Evolutionary conservation across 2,888 invertebrate genomes (phyloP), one percentile per base, ranked within the genome.

Genomic region (Amiota minor): DNA sequence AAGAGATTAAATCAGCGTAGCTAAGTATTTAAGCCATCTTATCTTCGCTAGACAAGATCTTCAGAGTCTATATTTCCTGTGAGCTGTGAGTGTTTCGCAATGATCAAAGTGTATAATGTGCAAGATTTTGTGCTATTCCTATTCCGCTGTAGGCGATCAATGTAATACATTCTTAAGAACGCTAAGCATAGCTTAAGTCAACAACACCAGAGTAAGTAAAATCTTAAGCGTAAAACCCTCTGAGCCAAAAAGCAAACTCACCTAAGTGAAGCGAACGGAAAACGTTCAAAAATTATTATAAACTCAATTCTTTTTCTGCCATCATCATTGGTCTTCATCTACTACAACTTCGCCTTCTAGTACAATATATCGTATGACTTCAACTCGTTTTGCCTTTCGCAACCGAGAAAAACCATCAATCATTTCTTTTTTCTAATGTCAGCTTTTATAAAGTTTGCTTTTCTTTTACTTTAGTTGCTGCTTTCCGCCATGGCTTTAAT

Each of bases 401-500:
- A 35, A 35, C 23, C 35, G n/a, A 9, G n/a, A 1, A 35, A 9
- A 68, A 76, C 84, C 84, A 83, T 83, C 83, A 83, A 83, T 83
- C 83, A 83, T 83, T 78, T 81, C 74, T 78, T 79, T 35, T 9
- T 62, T n/a, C 53, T 68, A 50, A 20, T 68, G 67, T 68, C 67
- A 50, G 53, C 67, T 68, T 68, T 68, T 68, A 68, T 68, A 68
- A 68, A 50, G 53, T 68, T 68, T 20, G 23, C 50, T 68, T 68
- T 65, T 50, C n/a, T 23, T 68, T n/a, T 59, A 47, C 10, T 49
- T 18, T 49, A 9, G n/a, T 49, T 20, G 46, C 46, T 59, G 59
- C 20, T 20, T 59, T 16, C 20, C 59, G 18, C 49, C 18, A 65
- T 84, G 83, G 82, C 84, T 84, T 83, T 84, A 82, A 83, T 84